Evolutionary conservation across 2,113 vertebrate genomes (phyloP), one percentile per base, ranked within the genome.

Genomic region (Leptocoma aspasia): DNA sequence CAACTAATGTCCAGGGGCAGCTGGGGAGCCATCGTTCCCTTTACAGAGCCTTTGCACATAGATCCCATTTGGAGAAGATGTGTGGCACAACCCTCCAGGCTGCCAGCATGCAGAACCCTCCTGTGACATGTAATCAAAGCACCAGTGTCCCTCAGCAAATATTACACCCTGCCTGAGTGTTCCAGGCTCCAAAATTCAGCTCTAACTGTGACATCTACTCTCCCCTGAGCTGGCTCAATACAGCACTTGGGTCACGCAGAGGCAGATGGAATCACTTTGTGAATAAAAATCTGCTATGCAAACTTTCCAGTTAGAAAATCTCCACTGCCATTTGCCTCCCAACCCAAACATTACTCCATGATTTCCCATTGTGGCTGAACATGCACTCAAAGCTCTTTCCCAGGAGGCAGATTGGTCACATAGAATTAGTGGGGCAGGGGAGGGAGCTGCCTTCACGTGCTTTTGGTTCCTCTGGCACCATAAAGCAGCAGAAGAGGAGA

Each of bases 91-190:
- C 31, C 76, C 91, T 86, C 61, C 57, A 64, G 77, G 89, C 94
- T 91, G 70, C 56, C 78, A 49, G 77, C 1, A 37, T 41, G 65
- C 86, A 75, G 5, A 89, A 94, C 39, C 71, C 85, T 83, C 79
- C 71, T 78, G 82, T 45, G 82, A 92, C 1, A 0, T 68, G 69
- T 49, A 91, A 86, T 81, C 89, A 94, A 86, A 95, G 92, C 77
- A 82, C 20, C 86, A 84, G 83, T 22, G 72, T 87, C 94, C 92
- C 95, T 94, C 83, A 86, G 92, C 72, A 96, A 86, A 68, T 63
- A 94, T 94, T 88, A 70, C 44, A 70, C 42, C 22, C 54, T 91
- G 60, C 52, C 79, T 66, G 66, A 86, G 71, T 19, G 39, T 90
- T 83, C 63, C 90, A 86, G 71, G 39, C 71, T 57, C 85, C n/a